phyloP scores from a whole-genome alignment of 2,888 invertebrate genomes.

The Argynnis bischoffii region DNA sequence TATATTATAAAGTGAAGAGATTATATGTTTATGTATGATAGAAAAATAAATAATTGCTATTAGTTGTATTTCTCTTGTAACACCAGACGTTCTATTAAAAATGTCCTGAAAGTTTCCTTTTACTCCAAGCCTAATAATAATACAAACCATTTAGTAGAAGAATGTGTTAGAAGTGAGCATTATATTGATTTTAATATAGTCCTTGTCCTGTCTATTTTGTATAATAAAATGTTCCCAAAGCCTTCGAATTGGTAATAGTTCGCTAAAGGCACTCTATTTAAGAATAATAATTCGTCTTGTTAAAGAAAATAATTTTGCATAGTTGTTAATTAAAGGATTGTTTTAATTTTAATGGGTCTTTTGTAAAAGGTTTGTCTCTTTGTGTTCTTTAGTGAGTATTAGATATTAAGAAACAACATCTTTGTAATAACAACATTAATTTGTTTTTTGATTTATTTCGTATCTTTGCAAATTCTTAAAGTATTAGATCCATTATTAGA shows the following conservation, averaged over 20 bases:
- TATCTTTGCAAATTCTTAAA: too few species aligned
- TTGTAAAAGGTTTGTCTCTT: neutral
- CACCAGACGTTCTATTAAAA: neutral
- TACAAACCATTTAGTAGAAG: conserved; percentile 3
- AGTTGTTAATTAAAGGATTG: too few species aligned
- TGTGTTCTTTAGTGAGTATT: neutral
- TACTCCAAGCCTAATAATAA: neutral
- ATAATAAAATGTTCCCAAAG: neutral
- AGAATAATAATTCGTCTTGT: too few species aligned
- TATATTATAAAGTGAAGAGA: too few species aligned
- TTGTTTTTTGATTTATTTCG: too few species aligned
- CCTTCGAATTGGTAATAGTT: neutral
- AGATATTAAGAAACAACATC: conserved; percentile 3
- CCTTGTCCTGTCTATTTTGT: neutral
- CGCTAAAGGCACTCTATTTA: too few species aligned
- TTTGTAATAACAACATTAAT: neutral
- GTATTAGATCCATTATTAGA: too few species aligned
- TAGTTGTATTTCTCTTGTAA: neutral
- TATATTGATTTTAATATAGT: neutral
- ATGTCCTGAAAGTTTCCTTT: neutral
- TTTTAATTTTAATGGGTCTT: too few species aligned
- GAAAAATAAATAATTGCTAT: neutral
- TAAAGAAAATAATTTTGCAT: too few species aligned
- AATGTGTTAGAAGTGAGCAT: neutral
- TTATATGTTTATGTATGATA: neutral